Conservation (phyloP, 2,113 vertebrate genomes). For the Megalops atlanticus region DNA sequence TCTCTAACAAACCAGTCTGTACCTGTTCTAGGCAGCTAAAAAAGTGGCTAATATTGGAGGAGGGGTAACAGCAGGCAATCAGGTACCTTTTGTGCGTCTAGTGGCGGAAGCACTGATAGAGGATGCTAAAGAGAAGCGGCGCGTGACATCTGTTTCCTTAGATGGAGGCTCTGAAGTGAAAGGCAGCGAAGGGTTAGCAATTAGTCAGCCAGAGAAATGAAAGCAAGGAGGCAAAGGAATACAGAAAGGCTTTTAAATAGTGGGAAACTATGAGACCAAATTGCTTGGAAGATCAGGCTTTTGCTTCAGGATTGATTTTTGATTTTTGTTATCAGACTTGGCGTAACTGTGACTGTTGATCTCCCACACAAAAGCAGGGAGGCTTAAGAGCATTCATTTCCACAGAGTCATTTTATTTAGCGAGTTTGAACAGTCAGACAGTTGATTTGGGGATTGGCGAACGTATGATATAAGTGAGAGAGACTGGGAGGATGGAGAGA, state of each 20-base stretch:
- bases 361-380: neutral
- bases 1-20: slow-evolving; percentile 5
- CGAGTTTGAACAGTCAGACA: neutral
- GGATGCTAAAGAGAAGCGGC: slow-evolving; percentile 88
- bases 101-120: slow-evolving; percentile 76
- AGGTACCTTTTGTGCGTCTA: slow-evolving; percentile 83
- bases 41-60: neutral
- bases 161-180: slow-evolving; percentile 58
- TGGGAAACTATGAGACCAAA: neutral
- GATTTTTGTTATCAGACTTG: neutral
- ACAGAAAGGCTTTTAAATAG: neutral
- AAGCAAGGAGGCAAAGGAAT: neutral
- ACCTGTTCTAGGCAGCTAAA: neutral
- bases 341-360: neutral
- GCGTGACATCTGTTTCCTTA: slow-evolving; percentile 80
- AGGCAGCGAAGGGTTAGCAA: slow-evolving; percentile 33
- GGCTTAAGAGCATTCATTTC: neutral
- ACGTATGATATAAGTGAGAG: neutral
- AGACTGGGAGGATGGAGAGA: neutral
- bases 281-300: neutral
- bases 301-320: slow-evolving; percentile 6
- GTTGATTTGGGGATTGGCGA: neutral
- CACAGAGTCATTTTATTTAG: neutral
- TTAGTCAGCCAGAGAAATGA: neutral
- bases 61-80: neutral